phyloP scores from a whole-genome alignment of 2,888 invertebrate species.

The Plutella xylostella region DNA sequence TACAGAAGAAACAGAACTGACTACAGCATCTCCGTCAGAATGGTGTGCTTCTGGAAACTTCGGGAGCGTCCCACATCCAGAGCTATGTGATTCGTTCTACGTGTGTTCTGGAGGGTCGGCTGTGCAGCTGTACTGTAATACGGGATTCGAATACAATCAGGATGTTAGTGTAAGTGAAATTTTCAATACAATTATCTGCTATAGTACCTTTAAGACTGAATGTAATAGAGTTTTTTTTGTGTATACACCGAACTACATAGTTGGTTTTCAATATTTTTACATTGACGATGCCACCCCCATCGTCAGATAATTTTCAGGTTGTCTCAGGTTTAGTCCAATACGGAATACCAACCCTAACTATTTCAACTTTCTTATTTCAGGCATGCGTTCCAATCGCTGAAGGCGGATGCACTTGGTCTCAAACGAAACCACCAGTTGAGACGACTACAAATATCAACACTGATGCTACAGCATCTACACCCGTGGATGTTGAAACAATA shows the following conservation, averaged over 20 bases:
- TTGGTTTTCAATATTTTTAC: too few relatives aligned
- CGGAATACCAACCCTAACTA: neutral
- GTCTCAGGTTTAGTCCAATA: too few relatives aligned
- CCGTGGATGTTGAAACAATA: neutral
- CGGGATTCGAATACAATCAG: constrained; percentile 14
- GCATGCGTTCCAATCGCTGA: constrained; percentile 11
- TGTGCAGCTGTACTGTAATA: constrained; percentile 20
- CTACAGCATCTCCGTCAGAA: neutral
- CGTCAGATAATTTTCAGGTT: too few relatives aligned
- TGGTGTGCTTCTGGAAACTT: constrained; percentile 18
- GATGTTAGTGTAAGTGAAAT: constrained; percentile 5
- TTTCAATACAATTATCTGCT: too few relatives aligned
- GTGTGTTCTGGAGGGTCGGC: constrained; percentile 23
- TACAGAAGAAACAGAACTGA: neutral
- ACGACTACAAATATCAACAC: neutral
- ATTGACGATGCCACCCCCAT: too few relatives aligned
- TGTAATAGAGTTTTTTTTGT: too few relatives aligned
- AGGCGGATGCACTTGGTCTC: constrained; percentile 10
- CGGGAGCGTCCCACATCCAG: constrained; percentile 26
- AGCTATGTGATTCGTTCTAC: constrained; percentile 24
- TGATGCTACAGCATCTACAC: neutral
- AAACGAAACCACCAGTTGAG: neutral
- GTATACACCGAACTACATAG: too few relatives aligned
- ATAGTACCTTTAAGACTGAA: too few relatives aligned
- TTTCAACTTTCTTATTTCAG: constrained; percentile 6